Evolutionary conservation across 2,113 vertebrate species (phyloP), one percentile per base, ranked within the genome.

Genomic region (Equus przewalskii): DNA sequence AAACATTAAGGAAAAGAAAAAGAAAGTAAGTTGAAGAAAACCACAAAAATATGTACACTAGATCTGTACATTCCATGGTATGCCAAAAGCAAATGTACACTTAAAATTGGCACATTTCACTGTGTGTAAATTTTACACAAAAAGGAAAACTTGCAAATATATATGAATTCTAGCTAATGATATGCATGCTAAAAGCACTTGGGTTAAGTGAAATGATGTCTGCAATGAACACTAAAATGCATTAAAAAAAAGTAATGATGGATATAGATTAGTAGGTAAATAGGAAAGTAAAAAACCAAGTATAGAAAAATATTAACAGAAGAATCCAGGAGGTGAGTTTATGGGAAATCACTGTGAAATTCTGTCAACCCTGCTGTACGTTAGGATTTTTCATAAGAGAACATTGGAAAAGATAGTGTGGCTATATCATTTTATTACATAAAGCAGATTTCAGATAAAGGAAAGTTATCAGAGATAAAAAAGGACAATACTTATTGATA

Each of bases 61-160:
- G 12, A 86, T 89, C 30, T 13, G 19, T 49, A 14, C 22, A 51
- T 28, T 78, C 21, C 72, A 64, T 36, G 44, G 30, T 89, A 78
- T 51, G 44, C 64, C 21, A 83, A 90, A 90, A 84, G 21, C 49
- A 76, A 90, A 90, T 84, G 30, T 60, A 95, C 41, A 90, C 44
- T 88, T 67, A 83, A 58, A 41, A 41, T 41, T 41, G 49, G 49
- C 12, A 65, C 30, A 69, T 78, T 86, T 93, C 49, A 46, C 15
- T 58, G 7, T 56, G 67, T 46, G 22, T 78, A 86, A 93, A 78
- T 78, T 86, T 86, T 78, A 69, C 49, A 86, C 78, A 14, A 88
- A 70, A 80, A 41, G 30, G 28, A 93, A 93, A 81, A 67, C 7
- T 65, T 54, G 51, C 62, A 49, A 89, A 62, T 41, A 73, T 65